Percentiles rank a stretch among this genome's conserved stretches.
These are phyloP conservation scores for Sebastes ruberrimus DNA, from an alignment of 2,797 vertebrate genomes.

Conservation along the genomic window DNA sequence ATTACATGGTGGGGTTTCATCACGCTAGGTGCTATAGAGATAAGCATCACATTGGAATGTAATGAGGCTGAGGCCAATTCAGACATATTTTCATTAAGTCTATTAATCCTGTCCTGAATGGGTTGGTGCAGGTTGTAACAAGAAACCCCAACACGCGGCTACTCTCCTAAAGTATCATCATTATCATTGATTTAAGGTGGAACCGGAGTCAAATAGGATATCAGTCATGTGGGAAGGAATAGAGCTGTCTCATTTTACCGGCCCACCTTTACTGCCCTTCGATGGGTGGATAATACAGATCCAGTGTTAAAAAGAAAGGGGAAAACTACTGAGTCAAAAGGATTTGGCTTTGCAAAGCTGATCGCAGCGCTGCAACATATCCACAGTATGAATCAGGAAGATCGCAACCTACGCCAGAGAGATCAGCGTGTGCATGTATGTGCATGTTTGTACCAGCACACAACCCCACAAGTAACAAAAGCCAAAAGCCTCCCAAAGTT, in stretches of 20 bases:
- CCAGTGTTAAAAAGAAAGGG: constrained; percentile 7
- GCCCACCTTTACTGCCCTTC: constrained; percentile 43
- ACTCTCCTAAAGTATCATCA: constrained; percentile 27
- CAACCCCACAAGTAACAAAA: constrained; percentile 48
- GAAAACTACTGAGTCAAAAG: constrained; percentile 27
- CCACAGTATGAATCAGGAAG: constrained; percentile 20
- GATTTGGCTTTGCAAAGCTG: constrained; percentile 38
- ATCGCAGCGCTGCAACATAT: constrained; percentile 5
- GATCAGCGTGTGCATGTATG: constrained; percentile 34
- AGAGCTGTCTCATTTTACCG: constrained; percentile 25
- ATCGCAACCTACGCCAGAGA: constrained; percentile 3
- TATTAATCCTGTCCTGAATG: constrained; percentile 47
- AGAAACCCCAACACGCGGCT: constrained; percentile 5
- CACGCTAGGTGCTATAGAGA: constrained; percentile 25
- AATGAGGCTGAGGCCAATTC: constrained; percentile 43
- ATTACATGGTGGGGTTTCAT: constrained; percentile 45
- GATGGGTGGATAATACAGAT: constrained; percentile 20
- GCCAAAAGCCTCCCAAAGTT: constrained; percentile 48
- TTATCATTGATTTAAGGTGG: constrained; percentile 62
- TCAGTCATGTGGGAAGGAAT: constrained; percentile 9
- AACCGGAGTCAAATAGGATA: constrained; percentile 30
- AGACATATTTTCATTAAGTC: constrained; percentile 51
- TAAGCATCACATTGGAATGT: constrained; percentile 56
- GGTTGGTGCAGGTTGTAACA: constrained; percentile 50
- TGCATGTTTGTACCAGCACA: constrained; percentile 19